Base-by-base conservation (phyloP, 2,888 invertebrate genomes). In the Philereme transversata region DNA sequence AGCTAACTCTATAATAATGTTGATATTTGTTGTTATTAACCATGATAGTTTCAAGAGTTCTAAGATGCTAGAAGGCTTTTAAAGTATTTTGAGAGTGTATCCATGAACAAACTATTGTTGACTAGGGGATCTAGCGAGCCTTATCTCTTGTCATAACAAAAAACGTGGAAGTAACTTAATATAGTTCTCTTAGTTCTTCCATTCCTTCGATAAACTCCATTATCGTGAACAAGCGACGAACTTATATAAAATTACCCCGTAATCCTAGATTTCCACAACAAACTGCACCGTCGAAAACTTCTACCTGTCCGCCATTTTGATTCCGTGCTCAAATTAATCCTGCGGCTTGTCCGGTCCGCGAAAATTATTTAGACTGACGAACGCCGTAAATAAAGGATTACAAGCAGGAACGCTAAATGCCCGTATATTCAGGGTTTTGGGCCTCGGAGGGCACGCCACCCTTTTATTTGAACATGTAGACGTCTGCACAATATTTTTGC, bases 341-440 rank as follows among this genome's bases (percentile, higher is more conserved):
- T 66, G 79, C 69, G 82, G 82, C 82, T 73, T 83, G 87, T 85
- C 81, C 83, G 82, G 69, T 64, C 70, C 78, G 76, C 70, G 79
- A 80, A 84, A 83, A 88, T 88, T 86, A 88, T 89, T 88, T 87
- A 84, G 74, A 81, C 81, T 81, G 83, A 82, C 82, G 84, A 81
- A 82, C 77, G 68, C 74, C 79, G 83, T 84, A 83, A 86, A 87
- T 86, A 85, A 80, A 76, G 84, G 86, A 85, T 86, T 85, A 84
- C 22, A 79, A 74, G 64, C 77, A 72, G 72, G 53, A 77, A 80
- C 76, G 80, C 81, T 84, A 81, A 87, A 87, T 81, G 78, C 79
- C 73, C 82, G 84, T 84, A 83, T 85, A 87, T 88, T 87, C 83
- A 81, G 84, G 82, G 81, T 84, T 85, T 78, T 66, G 34, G 50